Evolutionary conservation across 1,140 invertebrate genomes (phyloP).

Genomic region (Penaeus indicus): DNA sequence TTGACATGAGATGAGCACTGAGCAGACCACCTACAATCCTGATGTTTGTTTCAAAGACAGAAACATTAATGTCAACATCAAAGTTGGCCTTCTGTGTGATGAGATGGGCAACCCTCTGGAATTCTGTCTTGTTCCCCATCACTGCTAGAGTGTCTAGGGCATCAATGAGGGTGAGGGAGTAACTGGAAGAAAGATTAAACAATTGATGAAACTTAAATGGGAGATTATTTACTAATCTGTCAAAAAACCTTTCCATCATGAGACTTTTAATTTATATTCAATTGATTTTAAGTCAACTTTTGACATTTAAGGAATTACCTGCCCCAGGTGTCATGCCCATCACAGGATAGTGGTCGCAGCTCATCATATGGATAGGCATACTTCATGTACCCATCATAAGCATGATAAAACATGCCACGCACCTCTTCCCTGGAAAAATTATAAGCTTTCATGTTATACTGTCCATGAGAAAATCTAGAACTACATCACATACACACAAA

Average conservation of each 20-base stretch:
- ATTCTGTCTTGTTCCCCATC: conserved; percentile 96
- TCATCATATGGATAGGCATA: conserved; percentile 99
- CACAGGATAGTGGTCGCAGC: conserved; percentile 86
- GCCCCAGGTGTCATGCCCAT: conserved; percentile 68
- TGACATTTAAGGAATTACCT: conserved; percentile 33
- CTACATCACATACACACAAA: too few species aligned
- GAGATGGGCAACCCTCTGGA: conserved; percentile 88
- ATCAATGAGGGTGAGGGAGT: conserved; percentile 97
- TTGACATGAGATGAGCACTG: conserved; percentile 94
- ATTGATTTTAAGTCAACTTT: neutral
- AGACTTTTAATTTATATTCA: too few species aligned
- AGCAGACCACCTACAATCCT: conserved; percentile 96
- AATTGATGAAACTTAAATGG: neutral
- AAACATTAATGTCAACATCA: conserved; percentile 98
- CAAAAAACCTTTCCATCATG: too few species aligned
- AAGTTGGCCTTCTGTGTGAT: conserved; percentile 85
- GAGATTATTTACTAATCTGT: too few species aligned
- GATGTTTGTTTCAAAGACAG: conserved; percentile 99
- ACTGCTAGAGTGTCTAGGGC: conserved; percentile 95
- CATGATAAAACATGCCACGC: conserved; percentile 93
- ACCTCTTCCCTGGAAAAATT: conserved; percentile 78
- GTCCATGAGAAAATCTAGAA: too few species aligned
- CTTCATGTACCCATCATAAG: conserved; percentile 94
- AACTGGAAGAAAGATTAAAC: conserved; percentile 70
- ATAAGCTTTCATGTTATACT: neutral